Evolutionary conservation across 2,113 vertebrate species (phyloP).

Genomic region (Tachysurus vachellii): DNA sequence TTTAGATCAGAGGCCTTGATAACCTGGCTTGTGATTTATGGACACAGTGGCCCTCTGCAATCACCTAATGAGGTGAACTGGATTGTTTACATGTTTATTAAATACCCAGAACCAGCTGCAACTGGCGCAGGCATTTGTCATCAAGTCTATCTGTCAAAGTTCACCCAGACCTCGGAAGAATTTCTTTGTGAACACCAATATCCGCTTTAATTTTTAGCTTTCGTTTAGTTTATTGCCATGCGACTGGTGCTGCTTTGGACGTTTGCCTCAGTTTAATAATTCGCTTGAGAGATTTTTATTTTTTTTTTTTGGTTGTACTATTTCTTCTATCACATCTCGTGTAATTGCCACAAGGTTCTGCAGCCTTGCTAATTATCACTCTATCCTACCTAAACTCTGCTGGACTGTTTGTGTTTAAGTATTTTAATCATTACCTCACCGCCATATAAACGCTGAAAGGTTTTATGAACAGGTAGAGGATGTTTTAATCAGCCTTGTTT

Average conservation of each 20-base stretch:
- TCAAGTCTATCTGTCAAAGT: slow-evolving; percentile 69
- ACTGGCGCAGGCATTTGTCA: slow-evolving; percentile 71
- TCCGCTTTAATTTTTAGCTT: not conserved
- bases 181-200: slow-evolving; percentile 30
- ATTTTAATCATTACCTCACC: slow-evolving; percentile 32
- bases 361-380: slow-evolving; percentile 18
- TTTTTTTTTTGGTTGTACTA: not conserved
- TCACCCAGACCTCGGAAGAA: slow-evolving; percentile 31
- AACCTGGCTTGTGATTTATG: slow-evolving; percentile 95
- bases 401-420: slow-evolving; percentile 12
- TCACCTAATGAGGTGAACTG: slow-evolving; percentile 95
- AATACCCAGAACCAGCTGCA: slow-evolving; percentile 94
- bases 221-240: slow-evolving; percentile 11
- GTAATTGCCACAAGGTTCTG: slow-evolving; percentile 17
- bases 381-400: not conserved
- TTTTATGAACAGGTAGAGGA: slow-evolving; percentile 25
- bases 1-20: slow-evolving; percentile 96
- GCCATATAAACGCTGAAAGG: not conserved
- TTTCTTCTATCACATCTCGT: not conserved
- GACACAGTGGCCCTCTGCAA: slow-evolving; percentile 79
- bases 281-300: not conserved
- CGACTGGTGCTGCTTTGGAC: slow-evolving; percentile 17
- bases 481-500: slow-evolving; percentile 28
- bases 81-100: slow-evolving; percentile 99
- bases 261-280: not conserved